Conservation (phyloP, 2,797 vertebrate genomes). For the Arctocebus calabarensis region DNA sequence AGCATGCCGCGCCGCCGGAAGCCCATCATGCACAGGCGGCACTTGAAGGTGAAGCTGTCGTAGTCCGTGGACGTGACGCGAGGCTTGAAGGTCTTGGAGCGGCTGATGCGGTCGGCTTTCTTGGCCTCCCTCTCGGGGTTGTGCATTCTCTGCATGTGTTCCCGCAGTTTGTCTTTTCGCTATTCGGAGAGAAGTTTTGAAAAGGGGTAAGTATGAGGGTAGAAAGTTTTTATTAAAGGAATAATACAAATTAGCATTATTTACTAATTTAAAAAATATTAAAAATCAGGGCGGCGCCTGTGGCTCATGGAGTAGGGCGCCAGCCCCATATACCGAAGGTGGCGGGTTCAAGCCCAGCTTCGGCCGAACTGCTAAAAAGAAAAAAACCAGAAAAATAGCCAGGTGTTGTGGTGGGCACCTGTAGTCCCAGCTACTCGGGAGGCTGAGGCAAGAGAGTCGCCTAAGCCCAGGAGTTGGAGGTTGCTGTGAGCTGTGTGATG, state of each 20-base stretch:
- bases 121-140: slow-evolving; percentile 98
- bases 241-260: neutral
- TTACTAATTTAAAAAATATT: too few relatives aligned
- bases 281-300: too few relatives aligned
- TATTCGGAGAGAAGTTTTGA: slow-evolving; percentile 79
- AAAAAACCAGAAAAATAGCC: too few relatives aligned
- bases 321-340: too few relatives aligned
- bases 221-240: neutral
- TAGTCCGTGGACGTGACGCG: slow-evolving; percentile 96
- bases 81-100: slow-evolving; percentile 96
- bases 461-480: too few relatives aligned
- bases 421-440: too few relatives aligned
- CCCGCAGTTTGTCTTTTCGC: slow-evolving; percentile 98
- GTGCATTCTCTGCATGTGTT: slow-evolving; percentile 99
- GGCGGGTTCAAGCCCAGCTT: too few relatives aligned
- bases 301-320: too few relatives aligned
- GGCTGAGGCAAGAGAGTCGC: too few relatives aligned
- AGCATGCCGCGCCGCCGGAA: slow-evolving; percentile 98
- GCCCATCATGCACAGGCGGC: slow-evolving; percentile 99
- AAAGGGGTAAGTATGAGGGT: neutral
- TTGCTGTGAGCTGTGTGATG: too few relatives aligned
- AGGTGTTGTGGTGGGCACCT: too few relatives aligned
- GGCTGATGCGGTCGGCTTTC: slow-evolving; percentile 96
- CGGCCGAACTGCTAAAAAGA: too few relatives aligned
- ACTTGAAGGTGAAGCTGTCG: slow-evolving; percentile 99